A percentile compares a stretch with the other conserved stretches of the same genome.
phyloP scores from a whole-genome alignment of 2,797 vertebrate genomes.

The Artibeus jamaicensis region DNA sequence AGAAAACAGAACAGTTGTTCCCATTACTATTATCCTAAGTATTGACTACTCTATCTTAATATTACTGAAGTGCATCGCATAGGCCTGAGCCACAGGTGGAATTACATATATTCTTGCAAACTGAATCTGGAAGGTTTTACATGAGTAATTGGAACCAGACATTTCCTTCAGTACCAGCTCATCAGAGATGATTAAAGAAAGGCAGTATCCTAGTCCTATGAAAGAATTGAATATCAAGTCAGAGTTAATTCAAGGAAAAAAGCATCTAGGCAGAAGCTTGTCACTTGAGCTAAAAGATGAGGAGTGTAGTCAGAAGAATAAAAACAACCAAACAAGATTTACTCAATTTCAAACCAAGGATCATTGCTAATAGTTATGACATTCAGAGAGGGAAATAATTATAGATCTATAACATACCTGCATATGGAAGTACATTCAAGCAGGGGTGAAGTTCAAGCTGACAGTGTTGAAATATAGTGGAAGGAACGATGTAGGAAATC shows the following conservation, averaged over 20 bases:
- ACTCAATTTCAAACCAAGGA: background rate
- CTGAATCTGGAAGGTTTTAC: background rate
- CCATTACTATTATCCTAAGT: background rate
- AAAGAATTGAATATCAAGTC: background rate
- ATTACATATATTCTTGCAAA: background rate
- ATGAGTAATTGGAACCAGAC: background rate
- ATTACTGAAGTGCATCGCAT: background rate
- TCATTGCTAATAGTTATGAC: background rate
- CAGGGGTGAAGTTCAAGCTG: background rate
- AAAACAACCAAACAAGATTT: background rate
- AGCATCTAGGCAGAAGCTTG: background rate
- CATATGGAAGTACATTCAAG: background rate
- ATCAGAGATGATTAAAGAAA: background rate
- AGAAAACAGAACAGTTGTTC: background rate
- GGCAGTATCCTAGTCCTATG: background rate
- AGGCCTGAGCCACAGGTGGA: background rate
- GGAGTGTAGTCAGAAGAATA: background rate
- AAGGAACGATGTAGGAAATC: background rate
- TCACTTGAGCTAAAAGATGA: background rate
- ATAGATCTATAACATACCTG: background rate
- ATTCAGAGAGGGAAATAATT: background rate
- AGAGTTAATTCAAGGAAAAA: background rate
- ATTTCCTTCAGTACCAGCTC: background rate
- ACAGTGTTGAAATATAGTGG: background rate
- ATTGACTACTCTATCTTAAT: background rate